Conservation (phyloP, 2,113 vertebrate species). For the Prinia subflava region DNA sequence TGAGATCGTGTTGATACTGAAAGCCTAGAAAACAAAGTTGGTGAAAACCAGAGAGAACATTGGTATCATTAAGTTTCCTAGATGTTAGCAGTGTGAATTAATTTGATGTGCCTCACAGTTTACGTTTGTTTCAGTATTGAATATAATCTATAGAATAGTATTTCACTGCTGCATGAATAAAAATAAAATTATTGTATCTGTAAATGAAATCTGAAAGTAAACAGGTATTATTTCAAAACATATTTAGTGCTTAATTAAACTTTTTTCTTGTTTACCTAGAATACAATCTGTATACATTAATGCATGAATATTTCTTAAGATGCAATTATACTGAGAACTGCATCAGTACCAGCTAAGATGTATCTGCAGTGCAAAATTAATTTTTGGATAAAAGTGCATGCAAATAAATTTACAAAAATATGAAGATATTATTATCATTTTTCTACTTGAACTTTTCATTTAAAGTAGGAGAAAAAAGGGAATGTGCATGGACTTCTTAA, state of each 20-base stretch:
- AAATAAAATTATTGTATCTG: background rate
- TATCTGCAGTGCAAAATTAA: background rate
- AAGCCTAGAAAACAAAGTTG: background rate
- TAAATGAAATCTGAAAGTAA: conserved; percentile 14
- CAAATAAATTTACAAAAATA: background rate
- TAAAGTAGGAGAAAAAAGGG: background rate
- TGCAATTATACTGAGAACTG: background rate
- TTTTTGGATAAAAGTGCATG: background rate
- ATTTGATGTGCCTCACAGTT: background rate
- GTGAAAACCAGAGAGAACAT: background rate
- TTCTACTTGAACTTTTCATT: background rate
- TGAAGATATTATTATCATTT: background rate
- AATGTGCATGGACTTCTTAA: background rate
- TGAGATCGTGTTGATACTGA: background rate
- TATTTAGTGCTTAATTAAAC: conserved; percentile 24
- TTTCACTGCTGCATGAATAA: background rate
- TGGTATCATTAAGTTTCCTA: background rate
- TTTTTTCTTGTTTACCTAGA: background rate
- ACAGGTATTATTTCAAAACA: conserved; percentile 15
- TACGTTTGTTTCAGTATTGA: background rate
- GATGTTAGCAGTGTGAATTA: background rate
- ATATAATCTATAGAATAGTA: background rate
- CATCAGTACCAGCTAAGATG: background rate
- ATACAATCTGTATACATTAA: background rate
- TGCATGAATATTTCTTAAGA: conserved; percentile 25